These are phyloP conservation scores for Drosophila quadrilineata DNA, from an alignment of 1,140 invertebrate genomes.

Conservation along the genomic window DNA sequence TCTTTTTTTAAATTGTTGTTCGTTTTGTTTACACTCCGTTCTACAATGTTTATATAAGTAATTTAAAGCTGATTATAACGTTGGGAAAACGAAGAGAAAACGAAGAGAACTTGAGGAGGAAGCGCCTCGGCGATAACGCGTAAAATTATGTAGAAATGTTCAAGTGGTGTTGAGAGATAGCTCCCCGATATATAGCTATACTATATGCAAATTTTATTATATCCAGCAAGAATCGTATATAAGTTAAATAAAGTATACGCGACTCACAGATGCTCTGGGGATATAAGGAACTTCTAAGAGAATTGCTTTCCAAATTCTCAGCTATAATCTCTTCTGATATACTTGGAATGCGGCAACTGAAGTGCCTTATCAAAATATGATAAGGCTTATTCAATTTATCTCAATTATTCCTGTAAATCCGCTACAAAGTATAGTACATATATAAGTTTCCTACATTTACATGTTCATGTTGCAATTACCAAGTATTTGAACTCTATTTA, in stretches of 20 bases:
- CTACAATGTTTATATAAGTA: conserved; percentile 44
- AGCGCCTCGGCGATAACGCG: conserved; percentile 19
- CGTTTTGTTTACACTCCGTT: conserved; percentile 37
- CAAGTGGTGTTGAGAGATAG: conserved; percentile 29
- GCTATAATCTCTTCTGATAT: not conserved
- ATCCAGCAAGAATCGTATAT: not conserved
- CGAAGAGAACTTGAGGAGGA: conserved; percentile 37
- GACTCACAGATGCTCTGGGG: not conserved
- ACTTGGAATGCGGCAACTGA: no score
- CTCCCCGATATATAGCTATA: no score
- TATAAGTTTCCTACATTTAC: not conserved
- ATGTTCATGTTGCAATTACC: conserved; percentile 13
- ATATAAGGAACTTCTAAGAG: no score
- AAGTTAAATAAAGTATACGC: not conserved
- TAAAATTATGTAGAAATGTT: conserved; percentile 23
- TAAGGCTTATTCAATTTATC: no score
- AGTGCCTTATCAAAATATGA: no score
- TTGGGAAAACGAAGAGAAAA: conserved; percentile 20
- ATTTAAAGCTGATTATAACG: conserved; percentile 56
- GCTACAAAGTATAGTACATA: no score
- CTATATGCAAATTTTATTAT: conserved; percentile 24
- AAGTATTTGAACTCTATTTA: conserved; percentile 48
- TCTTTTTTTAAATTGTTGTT: conserved; percentile 14
- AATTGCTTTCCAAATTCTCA: not conserved
- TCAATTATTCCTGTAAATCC: not conserved